Percentiles rank a stretch among this genome's conserved stretches.
Conservation (phyloP, 1,140 invertebrate genomes). For the Drosophila bocki region DNA sequence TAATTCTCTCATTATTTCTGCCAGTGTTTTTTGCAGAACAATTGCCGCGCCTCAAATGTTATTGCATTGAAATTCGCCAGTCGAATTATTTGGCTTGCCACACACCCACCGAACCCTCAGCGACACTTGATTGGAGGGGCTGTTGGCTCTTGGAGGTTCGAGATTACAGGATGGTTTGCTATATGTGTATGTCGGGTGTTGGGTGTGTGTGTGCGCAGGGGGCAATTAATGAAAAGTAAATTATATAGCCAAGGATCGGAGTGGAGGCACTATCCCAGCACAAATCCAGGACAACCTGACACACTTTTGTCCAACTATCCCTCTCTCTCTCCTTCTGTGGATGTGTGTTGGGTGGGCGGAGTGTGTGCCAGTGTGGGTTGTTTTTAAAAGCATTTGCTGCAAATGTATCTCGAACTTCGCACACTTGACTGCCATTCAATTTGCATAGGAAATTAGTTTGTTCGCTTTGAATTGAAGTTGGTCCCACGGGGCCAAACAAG, state of each 20-base stretch:
- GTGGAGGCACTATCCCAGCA: background rate
- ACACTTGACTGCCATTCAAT: slow-evolving; percentile 83
- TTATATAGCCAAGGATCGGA: slow-evolving; percentile 49
- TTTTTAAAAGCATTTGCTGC: slow-evolving; percentile 82
- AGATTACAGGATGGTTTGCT: background rate
- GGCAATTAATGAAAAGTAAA: slow-evolving; percentile 82
- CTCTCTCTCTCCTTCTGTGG: background rate
- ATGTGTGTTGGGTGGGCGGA: background rate
- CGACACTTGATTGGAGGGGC: slow-evolving; percentile 34
- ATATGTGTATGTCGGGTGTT: background rate
- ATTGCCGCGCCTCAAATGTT: slow-evolving; percentile 24
- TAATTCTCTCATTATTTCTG: background rate
- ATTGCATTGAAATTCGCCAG: slow-evolving; percentile 44
- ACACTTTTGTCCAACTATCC: slow-evolving; percentile 21
- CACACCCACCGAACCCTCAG: slow-evolving; percentile 23
- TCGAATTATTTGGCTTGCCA: slow-evolving; percentile 41
- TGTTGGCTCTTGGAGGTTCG: slow-evolving; percentile 7
- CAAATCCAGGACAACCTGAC: slow-evolving; percentile 44
- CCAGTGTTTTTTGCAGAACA: slow-evolving; percentile 9
- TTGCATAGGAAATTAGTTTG: slow-evolving; percentile 83
- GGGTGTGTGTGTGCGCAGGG: slow-evolving; percentile 8
- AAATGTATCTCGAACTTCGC: slow-evolving; percentile 82
- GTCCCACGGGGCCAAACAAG: slow-evolving; percentile 78
- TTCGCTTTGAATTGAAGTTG: slow-evolving; percentile 83
- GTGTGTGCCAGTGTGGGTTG: slow-evolving; percentile 37